Evolutionary conservation across 1,140 invertebrate genomes (phyloP).

Genomic region (Drosophila fuyamai): DNA sequence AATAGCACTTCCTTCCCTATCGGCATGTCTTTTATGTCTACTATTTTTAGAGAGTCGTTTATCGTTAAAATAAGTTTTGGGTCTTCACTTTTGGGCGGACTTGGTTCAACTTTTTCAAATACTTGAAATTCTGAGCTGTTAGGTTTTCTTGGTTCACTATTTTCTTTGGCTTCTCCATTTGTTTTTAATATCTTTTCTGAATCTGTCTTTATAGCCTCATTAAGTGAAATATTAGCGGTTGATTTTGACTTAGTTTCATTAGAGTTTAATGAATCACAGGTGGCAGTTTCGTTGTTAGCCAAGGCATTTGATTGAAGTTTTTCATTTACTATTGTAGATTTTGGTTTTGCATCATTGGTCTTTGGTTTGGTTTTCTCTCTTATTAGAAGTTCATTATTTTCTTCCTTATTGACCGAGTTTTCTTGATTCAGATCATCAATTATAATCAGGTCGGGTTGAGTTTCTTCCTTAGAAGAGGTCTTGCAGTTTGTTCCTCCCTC

Average conservation of each 20-base stretch:
- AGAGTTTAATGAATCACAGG: not conserved
- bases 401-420: not conserved
- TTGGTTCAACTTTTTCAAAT: not conserved
- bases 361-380: not conserved
- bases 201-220: not conserved
- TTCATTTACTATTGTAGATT: not conserved
- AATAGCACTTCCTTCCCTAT: not conserved
- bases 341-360: not conserved
- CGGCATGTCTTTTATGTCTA: not conserved
- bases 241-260: not conserved
- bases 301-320: not conserved
- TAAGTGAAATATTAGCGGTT: not conserved
- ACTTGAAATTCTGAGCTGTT: not conserved
- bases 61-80: not conserved
- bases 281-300: not conserved
- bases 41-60: not conserved
- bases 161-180: slow-evolving; percentile 11
- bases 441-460: not conserved
- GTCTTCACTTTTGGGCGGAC: not conserved
- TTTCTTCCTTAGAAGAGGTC: not conserved
- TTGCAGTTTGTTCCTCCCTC: not conserved
- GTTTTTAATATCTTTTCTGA: not conserved
- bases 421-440: not conserved
- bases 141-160: not conserved
- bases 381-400: not conserved